A percentile compares a stretch with the other conserved stretches of the same genome.
phyloP scores from a whole-genome alignment of 2,888 invertebrate genomes.

The Platycheirus rosarum region DNA sequence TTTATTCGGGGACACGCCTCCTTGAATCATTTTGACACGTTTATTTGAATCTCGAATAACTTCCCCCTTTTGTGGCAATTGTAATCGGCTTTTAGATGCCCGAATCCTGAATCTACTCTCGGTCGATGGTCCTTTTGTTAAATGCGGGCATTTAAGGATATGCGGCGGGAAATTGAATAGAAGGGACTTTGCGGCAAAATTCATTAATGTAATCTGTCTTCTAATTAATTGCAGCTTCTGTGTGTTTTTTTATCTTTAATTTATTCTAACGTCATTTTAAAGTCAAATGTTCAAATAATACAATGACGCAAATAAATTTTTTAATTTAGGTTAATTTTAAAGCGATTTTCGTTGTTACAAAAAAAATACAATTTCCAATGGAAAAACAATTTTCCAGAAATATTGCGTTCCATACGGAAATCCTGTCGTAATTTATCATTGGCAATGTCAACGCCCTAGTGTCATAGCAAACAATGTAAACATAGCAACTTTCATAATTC shows the following conservation, averaged over 20 bases:
- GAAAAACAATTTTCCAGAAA: background rate
- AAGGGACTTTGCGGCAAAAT: slow-evolving; percentile 61
- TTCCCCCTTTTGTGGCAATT: slow-evolving; percentile 50
- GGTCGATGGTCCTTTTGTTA: slow-evolving; percentile 63
- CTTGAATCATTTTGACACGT: slow-evolving; percentile 72
- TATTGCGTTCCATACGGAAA: slow-evolving; percentile 41
- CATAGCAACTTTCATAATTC: slow-evolving; percentile 69
- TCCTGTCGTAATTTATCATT: slow-evolving; percentile 71
- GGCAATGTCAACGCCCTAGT: slow-evolving; percentile 57
- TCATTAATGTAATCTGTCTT: slow-evolving; percentile 69
- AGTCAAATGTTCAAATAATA: no score
- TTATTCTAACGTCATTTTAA: background rate
- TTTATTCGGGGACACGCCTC: slow-evolving; percentile 72
- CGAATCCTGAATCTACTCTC: slow-evolving; percentile 2
- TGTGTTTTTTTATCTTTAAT: slow-evolving; percentile 24
- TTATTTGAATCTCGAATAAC: slow-evolving; percentile 59
- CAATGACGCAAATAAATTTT: no score
- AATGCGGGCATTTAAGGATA: slow-evolving; percentile 66
- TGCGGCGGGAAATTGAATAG: slow-evolving; percentile 68
- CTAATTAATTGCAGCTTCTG: slow-evolving; percentile 56
- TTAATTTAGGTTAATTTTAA: slow-evolving; percentile 28
- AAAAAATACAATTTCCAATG: background rate
- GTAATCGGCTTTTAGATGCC: slow-evolving; percentile 31
- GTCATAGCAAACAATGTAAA: slow-evolving; percentile 72
- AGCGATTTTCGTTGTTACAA: no score